Conservation (phyloP, 2,888 invertebrate genomes). For the Byasa hedistus region DNA sequence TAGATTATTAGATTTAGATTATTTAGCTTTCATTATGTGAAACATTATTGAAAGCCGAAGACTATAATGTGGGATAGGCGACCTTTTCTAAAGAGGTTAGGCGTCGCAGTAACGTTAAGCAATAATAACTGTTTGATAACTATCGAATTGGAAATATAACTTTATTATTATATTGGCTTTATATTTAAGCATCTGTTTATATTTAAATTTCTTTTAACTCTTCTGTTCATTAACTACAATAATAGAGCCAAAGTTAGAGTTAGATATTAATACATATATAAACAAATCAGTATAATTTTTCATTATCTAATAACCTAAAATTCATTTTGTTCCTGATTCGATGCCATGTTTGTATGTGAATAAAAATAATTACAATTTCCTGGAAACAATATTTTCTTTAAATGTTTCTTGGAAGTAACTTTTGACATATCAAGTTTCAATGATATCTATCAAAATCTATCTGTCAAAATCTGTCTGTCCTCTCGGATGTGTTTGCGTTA, state of each 20-base stretch:
- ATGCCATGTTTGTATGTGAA: not conserved
- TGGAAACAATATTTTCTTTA: not conserved
- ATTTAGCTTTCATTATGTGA: not conserved
- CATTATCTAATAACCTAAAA: not conserved
- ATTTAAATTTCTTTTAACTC: too few relatives aligned
- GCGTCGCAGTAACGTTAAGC: not conserved
- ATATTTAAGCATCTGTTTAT: not conserved
- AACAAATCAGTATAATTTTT: too few relatives aligned
- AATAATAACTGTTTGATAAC: not conserved
- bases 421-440: conserved; percentile 1
- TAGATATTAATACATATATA: too few relatives aligned
- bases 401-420: not conserved
- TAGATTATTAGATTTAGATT: too few relatives aligned
- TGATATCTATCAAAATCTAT: conserved; percentile 13
- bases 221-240: too few relatives aligned
- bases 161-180: not conserved
- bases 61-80: not conserved
- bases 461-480: conserved; percentile 4
- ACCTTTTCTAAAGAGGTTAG: conserved; percentile 5
- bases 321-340: not conserved
- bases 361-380: not conserved
- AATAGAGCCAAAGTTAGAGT: too few relatives aligned
- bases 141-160: not conserved
- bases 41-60: not conserved
- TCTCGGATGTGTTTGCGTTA: not conserved